Percentiles rank a stretch among this genome's conserved stretches.
These are phyloP conservation scores for mouse (Mus musculus) DNA, from an alignment of 2,113 vertebrate genomes.

Conservation along the genomic window DNA sequence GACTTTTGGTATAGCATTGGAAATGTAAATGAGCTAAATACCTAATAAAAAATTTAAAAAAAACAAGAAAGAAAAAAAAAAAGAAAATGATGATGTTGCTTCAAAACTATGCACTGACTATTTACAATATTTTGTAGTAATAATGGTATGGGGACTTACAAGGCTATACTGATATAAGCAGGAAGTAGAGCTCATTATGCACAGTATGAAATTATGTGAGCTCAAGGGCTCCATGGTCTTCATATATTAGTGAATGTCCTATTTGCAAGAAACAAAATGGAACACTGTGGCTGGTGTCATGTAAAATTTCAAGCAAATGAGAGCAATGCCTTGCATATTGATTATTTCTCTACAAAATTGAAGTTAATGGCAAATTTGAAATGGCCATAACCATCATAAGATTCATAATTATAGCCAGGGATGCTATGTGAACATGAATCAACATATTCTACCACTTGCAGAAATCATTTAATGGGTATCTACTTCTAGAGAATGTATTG, in stretches of 20 bases:
- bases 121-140: constrained; percentile 22
- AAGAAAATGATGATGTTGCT: constrained; percentile 21
- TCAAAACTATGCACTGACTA: background rate
- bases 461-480: constrained; percentile 48
- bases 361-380: constrained; percentile 60
- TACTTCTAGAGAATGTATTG: constrained; percentile 5
- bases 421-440: constrained; percentile 50
- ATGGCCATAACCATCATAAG: constrained; percentile 15
- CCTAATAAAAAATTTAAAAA: too few species aligned
- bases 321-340: constrained; percentile 45
- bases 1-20: too few species aligned
- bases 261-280: constrained; percentile 66
- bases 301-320: constrained; percentile 71
- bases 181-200: constrained; percentile 49
- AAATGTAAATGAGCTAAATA: too few species aligned
- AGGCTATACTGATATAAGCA: constrained; percentile 26
- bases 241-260: constrained; percentile 52
- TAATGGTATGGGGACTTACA: background rate
- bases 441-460: constrained; percentile 32
- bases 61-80: too few species aligned
- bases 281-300: constrained; percentile 37
- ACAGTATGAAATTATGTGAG: constrained; percentile 47
- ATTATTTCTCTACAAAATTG: constrained; percentile 47
- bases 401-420: constrained; percentile 58
- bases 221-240: constrained; percentile 1